Percentiles rank a stretch among this genome's conserved stretches.
phyloP scores from a whole-genome alignment of 2,888 invertebrate species.

The Eristalinus sepulchralis region DNA sequence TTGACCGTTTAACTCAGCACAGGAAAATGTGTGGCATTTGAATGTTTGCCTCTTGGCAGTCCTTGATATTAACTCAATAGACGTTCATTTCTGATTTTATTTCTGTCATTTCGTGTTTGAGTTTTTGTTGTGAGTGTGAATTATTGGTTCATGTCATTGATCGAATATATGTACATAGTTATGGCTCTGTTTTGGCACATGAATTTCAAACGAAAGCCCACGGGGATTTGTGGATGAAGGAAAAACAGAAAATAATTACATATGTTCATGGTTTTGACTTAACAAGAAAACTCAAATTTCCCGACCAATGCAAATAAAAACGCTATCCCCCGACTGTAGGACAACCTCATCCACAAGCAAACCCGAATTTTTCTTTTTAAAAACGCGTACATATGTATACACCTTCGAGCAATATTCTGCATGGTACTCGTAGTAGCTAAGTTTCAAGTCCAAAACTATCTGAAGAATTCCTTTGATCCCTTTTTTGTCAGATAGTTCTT shows the following conservation, averaged over 20 bases:
- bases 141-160: neutral
- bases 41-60: constrained; percentile 32
- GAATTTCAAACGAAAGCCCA: neutral
- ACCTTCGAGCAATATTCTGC: constrained; percentile 28
- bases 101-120: neutral
- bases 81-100: neutral
- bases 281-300: constrained; percentile 4
- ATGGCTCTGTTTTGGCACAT: neutral
- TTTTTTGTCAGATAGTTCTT: constrained; percentile 20
- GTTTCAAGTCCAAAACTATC: constrained; percentile 47
- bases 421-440: constrained; percentile 18
- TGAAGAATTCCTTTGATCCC: constrained; percentile 61
- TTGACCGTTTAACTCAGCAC: constrained; percentile 29
- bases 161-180: neutral
- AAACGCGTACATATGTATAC: constrained; percentile 24
- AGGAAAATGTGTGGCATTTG: constrained; percentile 49
- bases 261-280: neutral
- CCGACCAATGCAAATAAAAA: constrained; percentile 30
- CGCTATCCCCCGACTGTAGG: neutral
- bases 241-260: neutral
- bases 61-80: constrained; percentile 2
- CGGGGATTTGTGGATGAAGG: neutral
- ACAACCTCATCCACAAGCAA: neutral
- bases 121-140: neutral
- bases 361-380: neutral